phyloP scores from a whole-genome alignment of 1,140 invertebrate species.

The Drosophila funebris region DNA sequence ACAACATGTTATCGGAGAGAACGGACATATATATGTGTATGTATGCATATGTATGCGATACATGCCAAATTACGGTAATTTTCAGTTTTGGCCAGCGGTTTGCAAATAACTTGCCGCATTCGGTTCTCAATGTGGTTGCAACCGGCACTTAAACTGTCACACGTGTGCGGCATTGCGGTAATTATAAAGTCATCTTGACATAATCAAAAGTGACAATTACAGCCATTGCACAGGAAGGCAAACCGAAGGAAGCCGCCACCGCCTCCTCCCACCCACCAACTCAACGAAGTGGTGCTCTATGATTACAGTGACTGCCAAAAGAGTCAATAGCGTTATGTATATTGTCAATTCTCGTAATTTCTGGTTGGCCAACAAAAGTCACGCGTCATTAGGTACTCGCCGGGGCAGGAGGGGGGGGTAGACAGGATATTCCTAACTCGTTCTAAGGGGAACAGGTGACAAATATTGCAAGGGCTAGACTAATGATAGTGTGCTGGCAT shows the following conservation, averaged over 20 bases:
- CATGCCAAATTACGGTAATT: conserved; percentile 72
- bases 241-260: not conserved
- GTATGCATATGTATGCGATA: conserved; percentile 23
- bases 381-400: conserved; percentile 67
- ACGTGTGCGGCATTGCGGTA: conserved; percentile 68
- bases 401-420: too few species aligned
- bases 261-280: not conserved
- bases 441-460: conserved; percentile 49
- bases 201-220: conserved; percentile 84
- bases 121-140: conserved; percentile 48
- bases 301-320: conserved; percentile 50
- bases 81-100: conserved; percentile 62
- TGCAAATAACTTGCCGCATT: conserved; percentile 65
- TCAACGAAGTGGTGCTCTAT: conserved; percentile 32
- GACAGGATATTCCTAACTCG: not conserved
- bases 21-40: not conserved
- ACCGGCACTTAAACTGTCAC: conserved; percentile 80
- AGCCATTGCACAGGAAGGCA: conserved; percentile 74
- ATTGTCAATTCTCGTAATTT: conserved; percentile 51
- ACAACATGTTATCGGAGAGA: conserved; percentile 20
- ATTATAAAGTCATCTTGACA: conserved; percentile 83
- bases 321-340: conserved; percentile 58
- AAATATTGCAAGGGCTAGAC: conserved; percentile 19
- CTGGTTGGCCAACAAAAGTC: conserved; percentile 40
- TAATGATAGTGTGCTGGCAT: conserved; percentile 11